Evolutionary conservation across 1,140 invertebrate species (phyloP).

Genomic region (Ips typographus): DNA sequence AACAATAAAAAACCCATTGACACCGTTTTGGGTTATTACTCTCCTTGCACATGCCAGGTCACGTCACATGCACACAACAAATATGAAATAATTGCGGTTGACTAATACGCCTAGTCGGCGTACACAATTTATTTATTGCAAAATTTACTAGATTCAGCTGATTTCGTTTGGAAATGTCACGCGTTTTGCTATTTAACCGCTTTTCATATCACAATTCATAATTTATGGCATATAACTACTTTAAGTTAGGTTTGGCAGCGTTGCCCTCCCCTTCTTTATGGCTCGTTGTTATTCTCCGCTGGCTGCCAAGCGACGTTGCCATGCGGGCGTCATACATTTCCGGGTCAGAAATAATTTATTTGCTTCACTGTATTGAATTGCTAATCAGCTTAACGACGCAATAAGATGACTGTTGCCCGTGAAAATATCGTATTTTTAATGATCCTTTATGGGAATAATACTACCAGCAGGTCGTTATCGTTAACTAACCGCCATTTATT

Average conservation of each 20-base stretch:
- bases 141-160: no score
- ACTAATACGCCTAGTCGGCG: no score
- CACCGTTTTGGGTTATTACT: conserved; percentile 29
- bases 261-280: background rate
- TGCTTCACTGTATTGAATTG: background rate
- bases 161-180: no score
- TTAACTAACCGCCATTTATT: no score
- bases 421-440: no score
- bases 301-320: background rate
- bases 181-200: no score
- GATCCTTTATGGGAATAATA: no score
- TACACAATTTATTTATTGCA: no score
- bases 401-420: no score
- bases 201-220: no score
- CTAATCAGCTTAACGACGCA: background rate
- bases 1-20: conserved; percentile 28
- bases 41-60: conserved; percentile 13
- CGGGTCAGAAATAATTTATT: conserved; percentile 8
- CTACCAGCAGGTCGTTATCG: no score
- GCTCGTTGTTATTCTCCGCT: background rate
- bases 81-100: conserved; percentile 1
- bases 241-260: background rate
- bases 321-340: background rate
- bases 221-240: no score
- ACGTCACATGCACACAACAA: conserved; percentile 6